Evolutionary conservation across 2,888 invertebrate species (phyloP).

Genomic region (Nasonia oneida): DNA sequence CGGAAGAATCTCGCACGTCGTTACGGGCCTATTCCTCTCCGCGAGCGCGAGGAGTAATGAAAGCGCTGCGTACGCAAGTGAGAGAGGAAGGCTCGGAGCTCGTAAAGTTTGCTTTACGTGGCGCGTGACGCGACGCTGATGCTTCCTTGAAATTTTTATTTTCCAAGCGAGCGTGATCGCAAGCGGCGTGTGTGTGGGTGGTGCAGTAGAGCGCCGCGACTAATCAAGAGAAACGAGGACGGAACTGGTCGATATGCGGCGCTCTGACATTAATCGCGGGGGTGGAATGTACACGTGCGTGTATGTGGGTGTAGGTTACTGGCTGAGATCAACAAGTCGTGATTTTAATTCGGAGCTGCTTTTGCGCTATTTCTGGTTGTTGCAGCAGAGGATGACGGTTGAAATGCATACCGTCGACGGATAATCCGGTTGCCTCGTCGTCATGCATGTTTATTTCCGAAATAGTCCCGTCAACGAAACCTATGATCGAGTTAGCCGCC

Average conservation of each 20-base stretch:
- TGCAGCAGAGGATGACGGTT: too few relatives aligned
- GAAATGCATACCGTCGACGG: too few relatives aligned
- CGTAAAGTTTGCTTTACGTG: conserved; percentile 38
- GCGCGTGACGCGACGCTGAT: conserved; percentile 3
- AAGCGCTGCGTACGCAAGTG: background rate
- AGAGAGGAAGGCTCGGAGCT: conserved; percentile 6
- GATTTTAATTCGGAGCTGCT: too few relatives aligned
- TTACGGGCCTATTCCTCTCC: background rate
- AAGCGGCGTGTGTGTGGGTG: background rate
- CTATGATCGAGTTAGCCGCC: too few relatives aligned
- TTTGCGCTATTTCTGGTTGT: too few relatives aligned
- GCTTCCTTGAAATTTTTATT: background rate
- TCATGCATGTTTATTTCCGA: too few relatives aligned
- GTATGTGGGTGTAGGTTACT: background rate
- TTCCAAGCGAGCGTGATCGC: background rate
- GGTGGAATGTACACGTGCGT: background rate
- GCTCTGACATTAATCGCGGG: background rate
- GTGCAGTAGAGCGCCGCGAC: background rate
- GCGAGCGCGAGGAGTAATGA: background rate
- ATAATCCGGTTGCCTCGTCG: too few relatives aligned
- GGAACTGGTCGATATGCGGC: background rate
- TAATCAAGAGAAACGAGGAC: background rate
- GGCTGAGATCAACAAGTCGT: conserved; percentile 26
- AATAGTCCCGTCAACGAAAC: too few relatives aligned
- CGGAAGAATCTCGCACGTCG: background rate